Evolutionary conservation across 2,888 invertebrate species (phyloP), one percentile per base, ranked within the genome.

Genomic region (Coenonympha arcania): DNA sequence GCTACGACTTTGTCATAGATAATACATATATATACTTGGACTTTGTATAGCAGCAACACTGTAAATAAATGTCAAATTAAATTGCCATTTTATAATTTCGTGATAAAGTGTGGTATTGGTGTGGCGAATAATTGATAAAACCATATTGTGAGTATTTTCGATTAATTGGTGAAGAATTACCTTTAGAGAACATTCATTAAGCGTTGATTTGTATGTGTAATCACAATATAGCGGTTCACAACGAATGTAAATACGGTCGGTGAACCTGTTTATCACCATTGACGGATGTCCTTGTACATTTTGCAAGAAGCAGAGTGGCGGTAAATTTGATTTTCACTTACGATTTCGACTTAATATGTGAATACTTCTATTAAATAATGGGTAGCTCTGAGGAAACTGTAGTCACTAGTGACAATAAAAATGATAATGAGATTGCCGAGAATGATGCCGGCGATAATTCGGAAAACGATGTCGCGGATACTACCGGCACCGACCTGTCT

Each of bases 251-350:
- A 76, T 70, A 73, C 69, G 71, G 71, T 79, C 79, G 73, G 68
- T 79, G 79, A 58, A 79, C 81, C 84, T 84, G 84, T 84, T 83
- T 85, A 84, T 76, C 81, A 75, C 76, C 68, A 77, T 80, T 84
- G 83, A 82, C 85, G 81, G 84, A 83, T 82, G 82, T 81, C 82
- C 82, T 82, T 83, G 81, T 80, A 73, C 73, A 76, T 79, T 81
- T 83, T 76, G 78, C 78, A 76, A 81, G 72, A 77, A 70, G 65
- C 68, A 63, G 62, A 76, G 77, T 82, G 85, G 86, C 86, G 86
- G 84, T 73, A 86, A 85, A 81, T 86, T 85, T 74, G 65, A 84
- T 68, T 80, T 76, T 69, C 46, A 51, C 50, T 31, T 26, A 65
- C 60, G 71, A 65, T 62, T 45, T 58, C 55, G 59, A 61, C 63